Conservation (phyloP, 2,888 invertebrate species). For the Tineola bisselliella region DNA sequence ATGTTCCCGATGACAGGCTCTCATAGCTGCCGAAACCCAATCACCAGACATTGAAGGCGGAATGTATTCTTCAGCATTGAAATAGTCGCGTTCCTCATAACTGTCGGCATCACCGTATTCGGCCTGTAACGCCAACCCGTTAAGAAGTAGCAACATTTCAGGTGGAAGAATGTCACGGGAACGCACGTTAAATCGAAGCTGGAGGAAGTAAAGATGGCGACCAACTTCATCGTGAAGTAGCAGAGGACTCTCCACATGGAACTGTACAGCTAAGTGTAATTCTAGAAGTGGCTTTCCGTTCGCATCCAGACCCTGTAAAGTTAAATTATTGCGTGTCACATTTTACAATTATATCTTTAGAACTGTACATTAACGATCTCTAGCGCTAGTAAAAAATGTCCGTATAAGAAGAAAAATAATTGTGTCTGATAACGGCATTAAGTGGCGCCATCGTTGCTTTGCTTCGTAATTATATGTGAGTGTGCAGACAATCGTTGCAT, state of each 20-base stretch:
- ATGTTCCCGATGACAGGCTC: conserved; percentile 85
- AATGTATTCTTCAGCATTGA: conserved; percentile 87
- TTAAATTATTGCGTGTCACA: conserved; percentile 19
- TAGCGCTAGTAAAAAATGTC: background rate
- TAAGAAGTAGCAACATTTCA: conserved; percentile 80
- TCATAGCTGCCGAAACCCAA: conserved; percentile 71
- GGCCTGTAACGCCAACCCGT: conserved; percentile 91
- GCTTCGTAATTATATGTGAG: background rate
- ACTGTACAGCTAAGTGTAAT: conserved; percentile 91
- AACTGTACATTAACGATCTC: conserved; percentile 1
- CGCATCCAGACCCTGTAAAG: conserved; percentile 83
- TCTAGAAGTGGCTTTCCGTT: conserved; percentile 90
- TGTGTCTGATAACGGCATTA: conserved; percentile 6
- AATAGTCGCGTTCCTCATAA: conserved; percentile 59
- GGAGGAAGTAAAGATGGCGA: conserved; percentile 93
- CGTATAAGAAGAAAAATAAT: background rate
- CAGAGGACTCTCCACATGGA: conserved; percentile 92
- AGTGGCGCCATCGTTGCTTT: background rate
- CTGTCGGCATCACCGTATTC: conserved; percentile 82
- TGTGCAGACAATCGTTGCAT: background rate
- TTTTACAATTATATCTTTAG: background rate
- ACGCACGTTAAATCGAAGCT: conserved; percentile 88
- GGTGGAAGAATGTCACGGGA: conserved; percentile 71
- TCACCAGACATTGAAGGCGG: conserved; percentile 73
- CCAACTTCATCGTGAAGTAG: conserved; percentile 91